Evolutionary conservation across 2,888 invertebrate genomes (phyloP).

Genomic region (Eurytoma californica): DNA sequence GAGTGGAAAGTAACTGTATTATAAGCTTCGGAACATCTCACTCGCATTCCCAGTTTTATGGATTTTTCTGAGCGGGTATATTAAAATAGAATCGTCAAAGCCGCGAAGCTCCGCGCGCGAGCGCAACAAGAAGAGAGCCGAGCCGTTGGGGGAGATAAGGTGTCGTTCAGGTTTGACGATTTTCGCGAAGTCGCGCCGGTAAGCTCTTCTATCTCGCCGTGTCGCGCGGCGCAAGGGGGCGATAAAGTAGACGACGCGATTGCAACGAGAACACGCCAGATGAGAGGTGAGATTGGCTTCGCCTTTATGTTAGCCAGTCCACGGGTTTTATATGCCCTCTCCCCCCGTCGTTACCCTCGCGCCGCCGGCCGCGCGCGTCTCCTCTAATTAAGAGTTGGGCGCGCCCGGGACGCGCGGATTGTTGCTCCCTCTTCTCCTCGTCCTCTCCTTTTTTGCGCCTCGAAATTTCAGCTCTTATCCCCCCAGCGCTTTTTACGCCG

Average conservation of each 20-base stretch:
- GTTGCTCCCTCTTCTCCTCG: conserved; percentile 12
- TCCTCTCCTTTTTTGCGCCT: not conserved
- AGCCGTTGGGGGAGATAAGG: conserved; percentile 1
- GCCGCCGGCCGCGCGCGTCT: conserved; percentile 39
- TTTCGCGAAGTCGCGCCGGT: conserved; percentile 14
- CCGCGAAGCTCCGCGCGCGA: not conserved
- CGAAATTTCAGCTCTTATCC: not conserved
- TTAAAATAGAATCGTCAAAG: conserved; percentile 8
- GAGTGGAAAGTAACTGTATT: conserved; percentile 9
- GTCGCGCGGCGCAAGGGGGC: conserved; percentile 21
- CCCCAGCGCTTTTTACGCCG: not conserved
- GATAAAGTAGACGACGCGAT: conserved; percentile 61
- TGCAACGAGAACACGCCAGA: conserved; percentile 64
- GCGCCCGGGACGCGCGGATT: conserved; percentile 8
- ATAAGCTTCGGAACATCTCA: conserved; percentile 26
- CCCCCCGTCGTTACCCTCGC: not conserved
- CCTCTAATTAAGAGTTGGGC: conserved; percentile 45
- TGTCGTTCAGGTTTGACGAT: conserved; percentile 13
- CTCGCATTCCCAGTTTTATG: conserved; percentile 32
- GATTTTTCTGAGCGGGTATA: not conserved
- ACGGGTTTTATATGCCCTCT: conserved; percentile 47
- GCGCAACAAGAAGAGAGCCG: conserved; percentile 17
- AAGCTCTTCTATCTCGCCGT: conserved; percentile 32
- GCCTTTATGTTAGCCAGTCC: conserved; percentile 58
- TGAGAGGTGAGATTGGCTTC: conserved; percentile 65